Evolutionary conservation across 2,888 invertebrate genomes (phyloP), one percentile per base, ranked within the genome.

Genomic region (Nesidiocoris tenuis): DNA sequence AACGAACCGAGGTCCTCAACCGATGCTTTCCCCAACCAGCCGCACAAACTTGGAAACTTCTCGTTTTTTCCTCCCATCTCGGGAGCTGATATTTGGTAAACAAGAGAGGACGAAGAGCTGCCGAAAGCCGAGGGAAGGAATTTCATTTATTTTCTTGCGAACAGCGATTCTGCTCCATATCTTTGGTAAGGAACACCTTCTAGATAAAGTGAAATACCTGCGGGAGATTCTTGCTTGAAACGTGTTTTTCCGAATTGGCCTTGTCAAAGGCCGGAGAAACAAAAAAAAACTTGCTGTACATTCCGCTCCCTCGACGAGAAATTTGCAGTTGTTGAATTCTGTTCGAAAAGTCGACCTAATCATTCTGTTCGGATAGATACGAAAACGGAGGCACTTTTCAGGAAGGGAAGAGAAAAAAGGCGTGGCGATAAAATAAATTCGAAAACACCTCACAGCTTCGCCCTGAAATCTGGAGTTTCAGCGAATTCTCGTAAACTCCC

Each of bases 111-210:
- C 21, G 12, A 0, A 23, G 67, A 12, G 0, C 5, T 18, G 55
- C 22, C n/a, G 67, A 55, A 55, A 54, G 25, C 9, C n/a, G 1
- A 39, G n/a, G 67, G 21, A 22, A 67, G 67, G 67, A 67, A 67
- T 67, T 67, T 67, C 67, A 67, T 67, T 55, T 67, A 67, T 67
- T 67, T 19, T 54, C 67, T 39, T 39, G 12, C 56, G 67, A 67
- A 39, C 54, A 67, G 67, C 55, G 67, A 55, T 67, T 67, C 67
- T 55, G 22, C 67, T 67, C 67, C 67, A 67, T 67, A 67, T 56
- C 67, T 54, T 21, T 54, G 54, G 7, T 55, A 67, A 54, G 18
- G 56, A 19, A 16, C 56, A 67, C 67, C 67, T 67, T 56, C 67
- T 17, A 16, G n/a, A 22, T 17, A 18, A 55, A 16, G 23, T 1